Conservation (phyloP, 2,113 vertebrate species). For the Osmerus mordax region DNA sequence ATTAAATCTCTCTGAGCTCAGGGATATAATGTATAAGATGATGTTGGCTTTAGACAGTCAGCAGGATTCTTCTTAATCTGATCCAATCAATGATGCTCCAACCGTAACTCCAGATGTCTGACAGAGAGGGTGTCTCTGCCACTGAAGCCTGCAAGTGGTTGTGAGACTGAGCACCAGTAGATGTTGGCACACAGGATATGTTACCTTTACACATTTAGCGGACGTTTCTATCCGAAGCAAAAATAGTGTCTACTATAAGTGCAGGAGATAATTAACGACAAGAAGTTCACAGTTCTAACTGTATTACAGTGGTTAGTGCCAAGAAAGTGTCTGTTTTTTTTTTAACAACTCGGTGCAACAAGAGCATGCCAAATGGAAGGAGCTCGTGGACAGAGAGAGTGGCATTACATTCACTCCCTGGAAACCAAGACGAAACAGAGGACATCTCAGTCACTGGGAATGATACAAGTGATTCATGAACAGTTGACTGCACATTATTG, state of each 20-base stretch:
- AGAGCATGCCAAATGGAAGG: background rate
- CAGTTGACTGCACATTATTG: background rate
- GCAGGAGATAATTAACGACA: too few species aligned
- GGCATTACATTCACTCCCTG: background rate
- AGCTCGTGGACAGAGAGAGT: too few species aligned
- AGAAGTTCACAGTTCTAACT: too few species aligned
- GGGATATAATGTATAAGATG: background rate
- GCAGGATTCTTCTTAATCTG: background rate
- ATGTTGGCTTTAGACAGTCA: background rate
- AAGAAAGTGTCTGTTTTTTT: too few species aligned
- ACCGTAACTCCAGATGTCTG: background rate
- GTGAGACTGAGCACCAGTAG: background rate
- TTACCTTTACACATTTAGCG: too few species aligned
- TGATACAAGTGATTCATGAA: background rate
- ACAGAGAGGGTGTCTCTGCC: background rate
- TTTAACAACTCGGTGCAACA: too few species aligned
- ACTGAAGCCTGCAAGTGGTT: background rate
- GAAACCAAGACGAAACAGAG: background rate
- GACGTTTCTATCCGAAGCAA: too few species aligned
- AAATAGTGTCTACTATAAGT: too few species aligned
- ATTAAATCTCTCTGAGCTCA: conserved; percentile 11
- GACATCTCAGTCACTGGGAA: background rate
- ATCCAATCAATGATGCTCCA: background rate
- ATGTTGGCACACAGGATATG: background rate
- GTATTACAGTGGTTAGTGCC: too few species aligned